Evolutionary conservation across 1,140 invertebrate species (phyloP).

Genomic region (Oppia nitens): DNA sequence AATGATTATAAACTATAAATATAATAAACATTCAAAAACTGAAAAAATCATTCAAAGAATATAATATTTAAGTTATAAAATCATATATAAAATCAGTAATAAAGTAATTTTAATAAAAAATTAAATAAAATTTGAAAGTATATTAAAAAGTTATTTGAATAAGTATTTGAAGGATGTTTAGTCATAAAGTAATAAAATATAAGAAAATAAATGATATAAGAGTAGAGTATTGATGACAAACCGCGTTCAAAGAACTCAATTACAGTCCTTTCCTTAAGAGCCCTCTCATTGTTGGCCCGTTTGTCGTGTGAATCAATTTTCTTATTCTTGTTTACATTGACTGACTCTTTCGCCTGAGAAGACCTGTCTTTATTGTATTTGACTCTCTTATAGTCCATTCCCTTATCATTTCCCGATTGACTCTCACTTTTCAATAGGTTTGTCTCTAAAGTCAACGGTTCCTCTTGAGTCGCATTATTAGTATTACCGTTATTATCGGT

Average conservation of each 20-base stretch:
- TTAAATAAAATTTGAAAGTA: no score
- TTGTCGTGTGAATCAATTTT: conserved; percentile 11
- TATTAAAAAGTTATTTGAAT: no score
- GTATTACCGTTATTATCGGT: background rate
- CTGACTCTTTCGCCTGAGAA: background rate
- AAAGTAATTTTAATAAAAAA: no score
- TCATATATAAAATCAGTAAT: no score
- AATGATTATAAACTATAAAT: no score
- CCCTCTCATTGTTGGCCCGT: conserved; percentile 13
- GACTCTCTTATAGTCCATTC: background rate
- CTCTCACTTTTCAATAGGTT: background rate
- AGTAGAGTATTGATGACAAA: background rate
- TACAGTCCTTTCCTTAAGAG: conserved; percentile 14
- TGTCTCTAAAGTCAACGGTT: background rate
- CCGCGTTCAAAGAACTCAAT: conserved; percentile 17
- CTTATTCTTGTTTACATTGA: background rate
- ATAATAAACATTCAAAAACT: no score
- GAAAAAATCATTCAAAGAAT: no score
- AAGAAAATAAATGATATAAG: no score
- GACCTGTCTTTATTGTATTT: background rate
- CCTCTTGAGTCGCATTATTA: background rate
- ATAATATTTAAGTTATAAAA: no score
- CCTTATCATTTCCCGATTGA: background rate
- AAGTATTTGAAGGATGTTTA: no score
- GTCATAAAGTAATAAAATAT: no score